Base-by-base conservation (phyloP, 2,797 vertebrate species). In the Notoglanidium macrostoma region DNA sequence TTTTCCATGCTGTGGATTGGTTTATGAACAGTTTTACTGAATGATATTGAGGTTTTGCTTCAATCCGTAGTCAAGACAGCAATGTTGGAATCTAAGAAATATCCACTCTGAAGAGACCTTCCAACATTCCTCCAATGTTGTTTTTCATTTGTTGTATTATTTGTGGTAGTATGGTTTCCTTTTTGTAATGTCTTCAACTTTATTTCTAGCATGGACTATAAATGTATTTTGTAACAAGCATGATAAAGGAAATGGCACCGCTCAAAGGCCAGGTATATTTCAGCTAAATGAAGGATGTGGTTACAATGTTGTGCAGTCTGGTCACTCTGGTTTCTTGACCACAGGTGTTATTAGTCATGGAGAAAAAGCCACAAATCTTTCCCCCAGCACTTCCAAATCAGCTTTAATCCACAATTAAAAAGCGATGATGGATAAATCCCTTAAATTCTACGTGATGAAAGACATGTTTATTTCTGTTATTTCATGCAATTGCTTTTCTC, bases 31-130 rank as follows among this genome's bases (percentile, higher is more conserved):
- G 17, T 74, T 79, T 40, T 88, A 76, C 63, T 87, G 70, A 85
- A 85, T 89, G 83, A 87, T 91, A 88, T 88, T 90, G 89, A 88
- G 87, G 72, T 83, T 88, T 83, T 88, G 82, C 82, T 87, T 87
- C 90, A 89, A 83, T 89, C 89, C 85, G n/a, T 87, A 85, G 88
- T 86, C 90, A 89, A 89, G 85, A 57, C 88, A 83, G 87, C 89
- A 85, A 55, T 89, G 86, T 88, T 61, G 86, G 86, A 77, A 76
- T 87, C 44, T 85, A 65, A 74, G 35, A 89, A 86, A 74, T 74
- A 88, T 89, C 76, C 74, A 19, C 73, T 79, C 59, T 67, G 51
- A 86, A 83, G 46, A 74, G 81, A 29, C 49, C 49, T 63, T 74
- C 51, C 83, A 85, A 57, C 86, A 87, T 85, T 84, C 74, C 73